Conservation (phyloP, 2,113 vertebrate species). For the Hipposideros armiger region DNA sequence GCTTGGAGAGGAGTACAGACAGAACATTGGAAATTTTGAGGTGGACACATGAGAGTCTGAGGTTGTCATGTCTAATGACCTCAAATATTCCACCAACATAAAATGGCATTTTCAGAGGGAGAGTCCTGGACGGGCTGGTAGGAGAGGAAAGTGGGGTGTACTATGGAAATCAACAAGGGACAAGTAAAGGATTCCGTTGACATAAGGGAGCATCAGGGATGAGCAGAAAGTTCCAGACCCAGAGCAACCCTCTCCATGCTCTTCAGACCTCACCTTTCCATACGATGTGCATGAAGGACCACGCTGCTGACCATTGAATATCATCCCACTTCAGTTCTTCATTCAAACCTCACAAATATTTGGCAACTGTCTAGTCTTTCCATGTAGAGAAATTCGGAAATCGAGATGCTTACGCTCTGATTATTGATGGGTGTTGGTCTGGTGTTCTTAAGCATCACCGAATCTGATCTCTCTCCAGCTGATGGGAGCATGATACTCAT, state of each 20-base stretch:
- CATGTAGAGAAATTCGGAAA: background rate
- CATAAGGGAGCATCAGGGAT: background rate
- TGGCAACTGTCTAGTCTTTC: background rate
- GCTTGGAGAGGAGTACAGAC: background rate
- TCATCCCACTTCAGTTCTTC: background rate
- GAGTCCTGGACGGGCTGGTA: background rate
- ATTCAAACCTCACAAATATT: background rate
- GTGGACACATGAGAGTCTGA: background rate
- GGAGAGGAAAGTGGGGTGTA: background rate
- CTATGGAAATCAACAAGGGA: background rate
- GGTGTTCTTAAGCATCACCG: background rate
- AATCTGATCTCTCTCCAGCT: background rate
- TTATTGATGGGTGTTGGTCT: background rate
- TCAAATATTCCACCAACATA: background rate
- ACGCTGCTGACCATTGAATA: background rate
- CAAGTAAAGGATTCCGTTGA: background rate
- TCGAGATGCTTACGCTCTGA: background rate
- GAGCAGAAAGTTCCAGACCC: background rate
- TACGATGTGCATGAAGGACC: accelerated
- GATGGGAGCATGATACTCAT: background rate
- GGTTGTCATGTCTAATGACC: background rate
- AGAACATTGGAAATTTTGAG: background rate
- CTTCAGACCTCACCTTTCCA: background rate
- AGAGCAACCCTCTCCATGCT: background rate
- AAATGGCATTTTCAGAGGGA: background rate